A percentile compares a stretch with the other conserved stretches of the same genome.
Conservation (phyloP, 92 coral and sea anemone genomes). For the Porites divaricata region DNA sequence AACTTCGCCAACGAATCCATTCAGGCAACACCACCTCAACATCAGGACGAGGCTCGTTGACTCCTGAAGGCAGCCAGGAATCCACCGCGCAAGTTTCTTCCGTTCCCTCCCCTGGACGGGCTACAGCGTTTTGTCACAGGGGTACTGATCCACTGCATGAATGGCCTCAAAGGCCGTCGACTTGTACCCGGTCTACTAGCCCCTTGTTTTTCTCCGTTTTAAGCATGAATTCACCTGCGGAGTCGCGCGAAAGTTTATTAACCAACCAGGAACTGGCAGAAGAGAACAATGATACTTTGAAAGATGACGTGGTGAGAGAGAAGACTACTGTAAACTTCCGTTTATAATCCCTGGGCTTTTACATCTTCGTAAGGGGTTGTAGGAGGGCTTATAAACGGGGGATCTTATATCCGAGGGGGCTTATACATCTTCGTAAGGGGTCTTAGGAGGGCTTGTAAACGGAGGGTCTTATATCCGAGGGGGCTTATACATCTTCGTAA, state of each 20-base stretch:
- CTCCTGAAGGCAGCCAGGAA: conserved; percentile 14
- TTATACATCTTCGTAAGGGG: not conserved
- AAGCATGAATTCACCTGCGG: conserved; percentile 35
- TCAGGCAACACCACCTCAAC: conserved; percentile 37
- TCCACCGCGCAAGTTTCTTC: conserved; percentile 40
- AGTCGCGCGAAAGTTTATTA: conserved; percentile 1
- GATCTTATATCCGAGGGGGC: too few relatives aligned
- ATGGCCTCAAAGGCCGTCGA: conserved; percentile 69
- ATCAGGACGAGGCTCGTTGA: conserved; percentile 37
- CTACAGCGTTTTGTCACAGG: conserved; percentile 61
- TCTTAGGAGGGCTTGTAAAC: not conserved
- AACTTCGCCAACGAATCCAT: conserved; percentile 50
- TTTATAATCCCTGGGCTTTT: too few relatives aligned
- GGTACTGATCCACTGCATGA: conserved; percentile 79
- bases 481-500: not conserved
- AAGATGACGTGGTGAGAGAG: conserved; percentile 2
- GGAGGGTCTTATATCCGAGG: not conserved
- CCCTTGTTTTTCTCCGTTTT: conserved; percentile 21
- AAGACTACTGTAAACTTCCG: not conserved
- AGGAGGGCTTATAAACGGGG: not conserved
- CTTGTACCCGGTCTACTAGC: conserved; percentile 68
- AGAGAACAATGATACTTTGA: not conserved
- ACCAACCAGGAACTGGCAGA: conserved; percentile 22
- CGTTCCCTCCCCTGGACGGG: conserved; percentile 71
- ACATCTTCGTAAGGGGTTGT: not conserved